Evolutionary conservation across 2,113 vertebrate species (phyloP).

Genomic region (Machaerirhynchus nigripectus): DNA sequence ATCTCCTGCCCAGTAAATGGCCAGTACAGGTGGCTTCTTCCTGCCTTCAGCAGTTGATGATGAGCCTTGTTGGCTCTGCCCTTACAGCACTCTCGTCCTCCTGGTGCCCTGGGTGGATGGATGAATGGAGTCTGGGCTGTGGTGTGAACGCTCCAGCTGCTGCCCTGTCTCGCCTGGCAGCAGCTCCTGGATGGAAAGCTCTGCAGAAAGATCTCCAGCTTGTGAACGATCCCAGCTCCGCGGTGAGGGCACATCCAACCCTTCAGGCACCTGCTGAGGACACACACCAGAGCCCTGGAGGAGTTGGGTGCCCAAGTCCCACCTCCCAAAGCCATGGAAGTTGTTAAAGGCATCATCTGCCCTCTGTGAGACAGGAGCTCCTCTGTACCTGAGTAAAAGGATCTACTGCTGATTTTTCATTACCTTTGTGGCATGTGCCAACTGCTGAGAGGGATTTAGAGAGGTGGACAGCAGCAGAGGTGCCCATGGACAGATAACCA

Average conservation of each 20-base stretch:
- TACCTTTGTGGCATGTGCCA: not conserved
- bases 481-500: not conserved
- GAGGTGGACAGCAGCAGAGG: not conserved
- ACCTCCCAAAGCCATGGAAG: not conserved
- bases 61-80: not conserved
- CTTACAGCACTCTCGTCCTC: rapidly evolving
- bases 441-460: not conserved
- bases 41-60: not conserved
- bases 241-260: not conserved
- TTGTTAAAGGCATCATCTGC: not conserved
- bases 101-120: not conserved
- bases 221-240: not conserved
- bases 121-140: not conserved
- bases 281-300: not conserved
- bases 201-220: not conserved
- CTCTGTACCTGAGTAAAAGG: not conserved
- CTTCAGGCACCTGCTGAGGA: not conserved
- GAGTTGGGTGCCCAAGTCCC: not conserved
- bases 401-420: not conserved
- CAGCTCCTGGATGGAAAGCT: not conserved
- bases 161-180: not conserved
- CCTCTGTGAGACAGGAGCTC: not conserved
- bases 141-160: not conserved
- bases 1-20: not conserved
- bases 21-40: not conserved